Evolutionary conservation across 2,113 vertebrate species (phyloP), one percentile per base, ranked within the genome.

Genomic region (Ochotona princeps): DNA sequence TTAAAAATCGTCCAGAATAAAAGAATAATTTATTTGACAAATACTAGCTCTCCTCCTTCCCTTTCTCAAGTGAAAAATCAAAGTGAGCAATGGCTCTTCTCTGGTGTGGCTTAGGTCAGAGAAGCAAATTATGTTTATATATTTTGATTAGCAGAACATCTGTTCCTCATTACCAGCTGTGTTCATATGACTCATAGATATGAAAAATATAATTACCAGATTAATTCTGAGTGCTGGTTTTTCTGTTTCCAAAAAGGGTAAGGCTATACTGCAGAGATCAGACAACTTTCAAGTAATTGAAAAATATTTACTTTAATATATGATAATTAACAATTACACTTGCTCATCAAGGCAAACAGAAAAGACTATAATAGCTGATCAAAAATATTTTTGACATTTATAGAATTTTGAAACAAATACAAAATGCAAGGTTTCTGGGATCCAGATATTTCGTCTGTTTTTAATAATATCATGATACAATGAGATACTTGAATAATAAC

Each of bases 131-230:
- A 74, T 28, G 2, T 51, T 65, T 32, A 51, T 57, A 35, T 60
- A 74, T 57, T 90, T 83, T 83, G 51, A 92, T 80, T 87, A 60
- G 25, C 63, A 25, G 54, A 94, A 66, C 2, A 83, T 51, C 26
- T 78, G 11, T 49, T 75, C 26, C 61, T 90, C 78, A 79, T 84
- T 74, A 70, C 65, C 32, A 70, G 23, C 18, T 65, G 32, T 49
- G 23, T 70, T 72, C 44, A 90, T 80, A n/a, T 13, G 90, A 38
- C 20, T 74, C 32, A 49, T 12, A 0, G 8, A 38, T 49, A 35
- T 5, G 12, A 78, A 78, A 21, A 89, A 1, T 3, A 10, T 81
- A 76, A 60, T 92, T 90, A 54, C 54, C 49, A 63, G 3, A 63
- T 60, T 44, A 84, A 30, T 81, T 75, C 80, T 79, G 61, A 84